These are phyloP conservation scores for Tetramorium simillimum DNA, from an alignment of 1,140 invertebrate species.

Conservation along the genomic window DNA sequence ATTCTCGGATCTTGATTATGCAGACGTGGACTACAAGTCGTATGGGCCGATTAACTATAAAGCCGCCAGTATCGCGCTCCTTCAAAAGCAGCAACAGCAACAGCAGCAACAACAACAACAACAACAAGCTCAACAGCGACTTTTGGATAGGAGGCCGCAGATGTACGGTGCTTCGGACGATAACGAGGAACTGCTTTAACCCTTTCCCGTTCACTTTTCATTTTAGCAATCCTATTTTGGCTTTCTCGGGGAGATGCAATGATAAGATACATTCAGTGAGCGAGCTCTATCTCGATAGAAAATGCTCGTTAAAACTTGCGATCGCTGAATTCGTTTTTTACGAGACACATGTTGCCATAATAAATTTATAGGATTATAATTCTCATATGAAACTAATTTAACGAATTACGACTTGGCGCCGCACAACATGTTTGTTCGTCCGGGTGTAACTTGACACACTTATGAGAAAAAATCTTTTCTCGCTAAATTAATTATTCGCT, in stretches of 20 bases:
- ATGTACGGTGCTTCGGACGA: constrained; percentile 84
- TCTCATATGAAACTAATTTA: constrained; percentile 20
- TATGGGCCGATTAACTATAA: constrained; percentile 97
- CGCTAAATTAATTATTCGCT: neutral
- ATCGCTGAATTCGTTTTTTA: constrained; percentile 25
- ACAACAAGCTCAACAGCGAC: constrained; percentile 74
- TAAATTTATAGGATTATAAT: constrained; percentile 34
- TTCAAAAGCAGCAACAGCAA: constrained; percentile 79
- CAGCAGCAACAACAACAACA: constrained; percentile 74
- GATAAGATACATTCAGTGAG: constrained; percentile 25
- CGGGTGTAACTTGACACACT: neutral
- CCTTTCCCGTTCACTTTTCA: constrained; percentile 26
- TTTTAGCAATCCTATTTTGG: constrained; percentile 39
- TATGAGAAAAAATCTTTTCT: neutral
- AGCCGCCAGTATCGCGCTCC: constrained; percentile 89
- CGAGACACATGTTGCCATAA: constrained; percentile 33
- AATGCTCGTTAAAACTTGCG: constrained; percentile 14
- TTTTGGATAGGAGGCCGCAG: constrained; percentile 80
- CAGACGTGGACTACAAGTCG: constrained; percentile 94
- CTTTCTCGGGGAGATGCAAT: constrained; percentile 43
- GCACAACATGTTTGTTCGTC: constrained; percentile 22
- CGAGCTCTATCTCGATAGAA: constrained; percentile 14
- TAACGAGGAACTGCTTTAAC: constrained; percentile 84
- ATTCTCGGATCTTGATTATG: constrained; percentile 93
- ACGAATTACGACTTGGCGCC: constrained; percentile 3